Conservation (phyloP, 2,888 invertebrate genomes). For the Himalopsyche anomala region DNA sequence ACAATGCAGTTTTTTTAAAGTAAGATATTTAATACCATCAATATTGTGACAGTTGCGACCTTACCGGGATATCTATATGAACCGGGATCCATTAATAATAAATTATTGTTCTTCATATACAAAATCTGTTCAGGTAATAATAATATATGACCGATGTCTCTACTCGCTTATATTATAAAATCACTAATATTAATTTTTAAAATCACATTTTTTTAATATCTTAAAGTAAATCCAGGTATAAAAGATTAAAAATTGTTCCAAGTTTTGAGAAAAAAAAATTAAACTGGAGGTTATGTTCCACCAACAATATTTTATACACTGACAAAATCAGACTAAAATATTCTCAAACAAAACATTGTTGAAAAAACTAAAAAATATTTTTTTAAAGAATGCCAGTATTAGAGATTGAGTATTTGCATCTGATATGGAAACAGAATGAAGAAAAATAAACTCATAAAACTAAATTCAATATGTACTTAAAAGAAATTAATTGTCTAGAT, state of each 20-base stretch:
- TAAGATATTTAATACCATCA: background rate
- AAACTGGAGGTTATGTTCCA: background rate
- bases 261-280: background rate
- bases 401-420: background rate
- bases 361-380: background rate
- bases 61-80: background rate
- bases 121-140: background rate
- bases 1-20: background rate
- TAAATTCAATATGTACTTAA: background rate
- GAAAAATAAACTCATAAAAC: background rate
- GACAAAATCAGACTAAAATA: background rate
- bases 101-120: background rate
- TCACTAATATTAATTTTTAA: conserved; percentile 1
- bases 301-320: background rate
- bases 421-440: background rate
- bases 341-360: background rate
- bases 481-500: background rate
- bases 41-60: background rate
- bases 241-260: conserved; percentile 14
- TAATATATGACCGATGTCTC: background rate
- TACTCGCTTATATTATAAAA: background rate
- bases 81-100: background rate
- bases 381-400: background rate
- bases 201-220: conserved; percentile 33
- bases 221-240: conserved; percentile 11